A percentile compares a stretch with the other conserved stretches of the same genome.
phyloP scores from a whole-genome alignment of 2,888 invertebrate species.

The Rotaria macrura region DNA sequence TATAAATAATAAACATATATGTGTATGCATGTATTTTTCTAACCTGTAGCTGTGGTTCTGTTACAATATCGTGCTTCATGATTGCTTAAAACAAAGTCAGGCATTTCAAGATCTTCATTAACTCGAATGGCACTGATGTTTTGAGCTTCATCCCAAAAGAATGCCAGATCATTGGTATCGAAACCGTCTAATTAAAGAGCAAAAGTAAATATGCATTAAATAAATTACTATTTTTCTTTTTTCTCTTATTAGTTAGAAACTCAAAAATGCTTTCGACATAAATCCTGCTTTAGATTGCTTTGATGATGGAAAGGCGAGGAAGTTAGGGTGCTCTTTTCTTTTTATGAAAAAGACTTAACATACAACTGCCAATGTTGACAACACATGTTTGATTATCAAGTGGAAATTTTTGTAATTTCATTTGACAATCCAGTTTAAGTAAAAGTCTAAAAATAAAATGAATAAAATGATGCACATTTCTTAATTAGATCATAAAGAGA shows the following conservation, averaged over 20 bases:
- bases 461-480: too few relatives aligned
- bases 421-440: slow-evolving; percentile 33
- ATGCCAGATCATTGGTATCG: slow-evolving; percentile 26
- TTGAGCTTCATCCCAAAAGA: slow-evolving; percentile 23
- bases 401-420: slow-evolving; percentile 34
- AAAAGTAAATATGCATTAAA: neutral
- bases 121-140: slow-evolving; percentile 27
- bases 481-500: neutral
- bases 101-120: slow-evolving; percentile 35
- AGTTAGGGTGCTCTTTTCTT: neutral
- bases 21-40: neutral
- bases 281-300: neutral
- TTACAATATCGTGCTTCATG: slow-evolving; percentile 32
- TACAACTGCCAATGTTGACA: slow-evolving; percentile 34
- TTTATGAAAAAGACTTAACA: neutral
- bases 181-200: slow-evolving; percentile 21
- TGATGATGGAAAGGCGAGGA: neutral
- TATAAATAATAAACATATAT: neutral
- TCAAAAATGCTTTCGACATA: neutral
- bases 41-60: slow-evolving; percentile 34
- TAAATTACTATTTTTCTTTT: neutral
- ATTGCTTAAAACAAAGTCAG: slow-evolving; percentile 35
- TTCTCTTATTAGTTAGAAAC: neutral
- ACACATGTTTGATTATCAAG: slow-evolving; percentile 34
- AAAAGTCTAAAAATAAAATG: neutral